These are phyloP conservation scores for Halcyon senegalensis DNA, from an alignment of 2,113 vertebrate genomes.

Conservation along the genomic window DNA sequence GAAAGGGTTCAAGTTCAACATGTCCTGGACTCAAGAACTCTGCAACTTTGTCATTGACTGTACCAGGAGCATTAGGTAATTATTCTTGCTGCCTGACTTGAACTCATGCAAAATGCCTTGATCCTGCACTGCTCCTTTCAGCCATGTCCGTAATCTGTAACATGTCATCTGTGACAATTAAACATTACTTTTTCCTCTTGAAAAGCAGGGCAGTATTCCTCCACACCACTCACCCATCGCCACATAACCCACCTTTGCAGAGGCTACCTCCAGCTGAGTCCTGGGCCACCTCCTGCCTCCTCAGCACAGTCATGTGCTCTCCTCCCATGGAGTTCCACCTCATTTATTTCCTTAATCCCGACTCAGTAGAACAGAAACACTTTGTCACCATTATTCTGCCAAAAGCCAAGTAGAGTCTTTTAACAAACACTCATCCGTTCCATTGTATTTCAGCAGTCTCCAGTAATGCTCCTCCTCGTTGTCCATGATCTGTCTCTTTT, in stretches of 20 bases:
- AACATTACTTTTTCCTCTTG: neutral
- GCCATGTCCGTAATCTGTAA: neutral
- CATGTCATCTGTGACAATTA: neutral
- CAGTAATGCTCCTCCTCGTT: neutral
- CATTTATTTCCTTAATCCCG: slow-evolving; percentile 20
- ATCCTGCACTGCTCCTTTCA: neutral
- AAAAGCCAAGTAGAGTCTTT: slow-evolving; percentile 34
- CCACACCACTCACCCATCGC: neutral
- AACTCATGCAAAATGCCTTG: neutral
- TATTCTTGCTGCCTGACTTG: neutral
- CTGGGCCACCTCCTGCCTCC: neutral
- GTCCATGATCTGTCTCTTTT: slow-evolving; percentile 11
- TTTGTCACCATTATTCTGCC: slow-evolving; percentile 34
- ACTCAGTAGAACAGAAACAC: slow-evolving; percentile 20
- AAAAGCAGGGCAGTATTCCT: neutral
- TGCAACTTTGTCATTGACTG: neutral
- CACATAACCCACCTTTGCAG: neutral
- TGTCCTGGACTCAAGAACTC: neutral
- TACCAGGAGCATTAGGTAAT: neutral
- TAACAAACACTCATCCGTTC: neutral
- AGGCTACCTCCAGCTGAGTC: neutral
- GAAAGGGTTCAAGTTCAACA: neutral
- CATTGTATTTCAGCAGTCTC: slow-evolving; percentile 25
- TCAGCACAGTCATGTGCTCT: neutral
- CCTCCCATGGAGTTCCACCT: slow-evolving; percentile 7